Evolutionary conservation across 2,113 vertebrate species (phyloP).

Genomic region (Carettochelys insculpta): DNA sequence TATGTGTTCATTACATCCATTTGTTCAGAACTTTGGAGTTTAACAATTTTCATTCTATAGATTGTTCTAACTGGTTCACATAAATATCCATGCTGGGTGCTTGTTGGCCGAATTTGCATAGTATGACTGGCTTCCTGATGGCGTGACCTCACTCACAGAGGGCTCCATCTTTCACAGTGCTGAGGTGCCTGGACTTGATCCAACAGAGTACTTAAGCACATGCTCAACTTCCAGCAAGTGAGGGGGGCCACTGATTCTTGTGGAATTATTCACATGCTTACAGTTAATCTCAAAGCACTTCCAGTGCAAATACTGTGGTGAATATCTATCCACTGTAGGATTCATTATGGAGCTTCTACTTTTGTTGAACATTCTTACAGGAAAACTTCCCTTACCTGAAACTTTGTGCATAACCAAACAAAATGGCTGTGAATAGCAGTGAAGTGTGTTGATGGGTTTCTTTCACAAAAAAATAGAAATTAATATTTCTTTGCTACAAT

Average conservation of each 20-base stretch:
- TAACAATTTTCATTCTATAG: conserved; percentile 36
- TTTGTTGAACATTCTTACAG: neutral
- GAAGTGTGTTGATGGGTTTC: neutral
- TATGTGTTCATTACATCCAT: neutral
- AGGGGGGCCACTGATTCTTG: neutral
- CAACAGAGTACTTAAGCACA: neutral
- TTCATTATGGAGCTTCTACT: neutral
- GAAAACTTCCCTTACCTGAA: neutral
- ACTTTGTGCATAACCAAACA: neutral
- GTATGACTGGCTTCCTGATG: neutral
- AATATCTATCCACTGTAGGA: neutral
- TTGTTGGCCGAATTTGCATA: neutral
- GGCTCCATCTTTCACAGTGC: neutral
- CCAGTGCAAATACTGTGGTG: neutral
- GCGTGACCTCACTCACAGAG: neutral
- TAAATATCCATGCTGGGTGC: neutral
- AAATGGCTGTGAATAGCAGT: neutral
- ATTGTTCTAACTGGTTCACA: conserved; percentile 36
- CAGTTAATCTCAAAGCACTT: neutral
- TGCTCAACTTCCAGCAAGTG: neutral
- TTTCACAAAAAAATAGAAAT: neutral
- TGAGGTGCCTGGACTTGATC: neutral
- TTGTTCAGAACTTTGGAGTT: conserved; percentile 13
- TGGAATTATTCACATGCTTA: neutral
- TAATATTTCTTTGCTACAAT: neutral